A percentile compares a stretch with the other conserved stretches of the same genome.
Evolutionary conservation across 2,888 invertebrate genomes (phyloP).

Genomic region (Drosophila formosana): DNA sequence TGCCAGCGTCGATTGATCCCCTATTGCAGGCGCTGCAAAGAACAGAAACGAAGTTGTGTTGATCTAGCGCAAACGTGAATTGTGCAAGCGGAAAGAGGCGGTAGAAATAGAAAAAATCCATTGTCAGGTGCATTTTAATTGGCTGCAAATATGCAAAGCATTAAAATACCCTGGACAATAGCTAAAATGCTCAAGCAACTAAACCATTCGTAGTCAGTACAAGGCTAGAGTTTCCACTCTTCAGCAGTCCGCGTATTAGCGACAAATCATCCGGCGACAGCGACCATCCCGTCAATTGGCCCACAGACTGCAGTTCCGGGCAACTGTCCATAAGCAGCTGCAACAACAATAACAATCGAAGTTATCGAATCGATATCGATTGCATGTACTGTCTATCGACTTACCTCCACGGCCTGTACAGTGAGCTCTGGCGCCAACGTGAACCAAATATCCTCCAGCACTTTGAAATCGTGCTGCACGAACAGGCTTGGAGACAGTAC

Average conservation of each 20-base stretch:
- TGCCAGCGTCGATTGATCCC: constrained; percentile 3
- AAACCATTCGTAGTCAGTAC: constrained; percentile 88
- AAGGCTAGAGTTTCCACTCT: constrained; percentile 89
- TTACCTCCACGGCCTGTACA: constrained; percentile 87
- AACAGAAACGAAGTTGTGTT: constrained; percentile 26
- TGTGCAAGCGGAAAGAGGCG: not conserved
- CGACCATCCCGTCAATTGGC: constrained; percentile 89
- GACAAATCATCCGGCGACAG: constrained; percentile 89
- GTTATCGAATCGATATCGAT: no score
- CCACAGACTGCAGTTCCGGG: constrained; percentile 88
- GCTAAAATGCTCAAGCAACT: constrained; percentile 58
- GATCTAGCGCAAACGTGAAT: constrained; percentile 6
- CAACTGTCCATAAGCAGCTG: constrained; percentile 88
- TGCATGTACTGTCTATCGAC: not conserved
- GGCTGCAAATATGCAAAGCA: constrained; percentile 3
- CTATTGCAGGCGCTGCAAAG: constrained; percentile 71
- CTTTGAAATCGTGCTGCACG: constrained; percentile 88
- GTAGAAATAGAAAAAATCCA: constrained; percentile 8
- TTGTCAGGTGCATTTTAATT: constrained; percentile 30
- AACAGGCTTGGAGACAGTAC: constrained; percentile 86
- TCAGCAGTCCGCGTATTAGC: constrained; percentile 88
- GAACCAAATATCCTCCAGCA: constrained; percentile 89
- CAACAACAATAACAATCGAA: not conserved
- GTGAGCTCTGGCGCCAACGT: constrained; percentile 89
- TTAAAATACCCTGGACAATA: constrained; percentile 41